Evolutionary conservation across 2,888 invertebrate species (phyloP).

Genomic region (Rotaria sp.): DNA sequence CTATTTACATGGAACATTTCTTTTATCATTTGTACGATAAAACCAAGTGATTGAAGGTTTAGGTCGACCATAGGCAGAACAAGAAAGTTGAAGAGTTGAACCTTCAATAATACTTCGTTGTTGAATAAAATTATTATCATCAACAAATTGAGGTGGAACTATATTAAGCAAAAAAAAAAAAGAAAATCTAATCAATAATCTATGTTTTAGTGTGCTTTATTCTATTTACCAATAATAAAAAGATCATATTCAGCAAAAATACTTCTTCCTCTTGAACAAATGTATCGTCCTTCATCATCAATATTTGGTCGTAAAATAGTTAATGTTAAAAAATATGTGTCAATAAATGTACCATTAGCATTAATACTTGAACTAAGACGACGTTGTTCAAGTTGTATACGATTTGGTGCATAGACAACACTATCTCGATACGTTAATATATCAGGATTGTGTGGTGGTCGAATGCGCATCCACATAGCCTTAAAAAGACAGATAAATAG

Average conservation of each 20-base stretch:
- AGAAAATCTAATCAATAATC: neutral
- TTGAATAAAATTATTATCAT: neutral
- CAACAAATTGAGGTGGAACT: conserved; percentile 6
- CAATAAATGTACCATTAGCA: neutral
- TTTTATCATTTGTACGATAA: neutral
- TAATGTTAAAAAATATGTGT: neutral
- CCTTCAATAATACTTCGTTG: conserved; percentile 11
- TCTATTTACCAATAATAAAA: neutral
- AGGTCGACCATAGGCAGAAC: neutral
- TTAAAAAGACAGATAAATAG: neutral
- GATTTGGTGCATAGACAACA: conserved; percentile 3
- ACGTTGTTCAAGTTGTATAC: neutral
- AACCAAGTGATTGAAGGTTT: neutral
- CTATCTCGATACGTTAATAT: neutral
- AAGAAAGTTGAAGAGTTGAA: neutral
- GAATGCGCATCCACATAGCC: conserved; percentile 11
- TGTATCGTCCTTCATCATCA: conserved; percentile 26
- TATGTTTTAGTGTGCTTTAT: neutral
- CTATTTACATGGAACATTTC: neutral
- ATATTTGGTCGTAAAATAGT: neutral
- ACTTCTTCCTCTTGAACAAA: neutral
- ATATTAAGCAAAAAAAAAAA: neutral
- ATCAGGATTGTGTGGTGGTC: conserved; percentile 8
- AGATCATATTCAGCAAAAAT: conserved; percentile 22
- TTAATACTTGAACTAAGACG: neutral